These are phyloP conservation scores for Sylvia atricapilla DNA, from an alignment of 2,113 vertebrate species.

Conservation along the genomic window DNA sequence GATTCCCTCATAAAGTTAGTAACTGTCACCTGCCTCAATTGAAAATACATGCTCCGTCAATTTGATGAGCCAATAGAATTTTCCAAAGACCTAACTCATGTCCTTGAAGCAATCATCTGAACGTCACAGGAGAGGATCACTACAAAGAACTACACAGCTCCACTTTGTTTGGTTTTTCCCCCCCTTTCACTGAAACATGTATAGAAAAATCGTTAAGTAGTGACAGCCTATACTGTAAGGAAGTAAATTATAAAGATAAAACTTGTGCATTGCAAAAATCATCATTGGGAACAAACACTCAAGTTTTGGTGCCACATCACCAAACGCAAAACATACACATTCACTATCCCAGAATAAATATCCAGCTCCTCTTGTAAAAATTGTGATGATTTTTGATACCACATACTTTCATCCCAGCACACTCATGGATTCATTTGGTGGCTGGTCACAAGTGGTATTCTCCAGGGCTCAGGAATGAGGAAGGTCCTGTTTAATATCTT, in stretches of 20 bases:
- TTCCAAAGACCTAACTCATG: background rate
- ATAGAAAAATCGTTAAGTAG: background rate
- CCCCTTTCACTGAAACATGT: background rate
- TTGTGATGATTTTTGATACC: background rate
- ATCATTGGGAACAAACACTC: background rate
- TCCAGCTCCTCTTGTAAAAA: background rate
- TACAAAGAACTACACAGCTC: background rate
- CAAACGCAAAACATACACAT: background rate
- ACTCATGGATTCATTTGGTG: background rate
- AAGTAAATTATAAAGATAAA: background rate
- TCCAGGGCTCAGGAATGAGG: background rate
- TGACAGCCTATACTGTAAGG: background rate
- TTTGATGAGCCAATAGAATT: background rate
- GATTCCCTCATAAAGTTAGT: background rate
- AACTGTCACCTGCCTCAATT: background rate
- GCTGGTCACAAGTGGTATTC: too few relatives aligned
- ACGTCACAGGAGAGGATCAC: background rate
- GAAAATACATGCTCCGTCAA: background rate
- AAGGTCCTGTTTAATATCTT: background rate
- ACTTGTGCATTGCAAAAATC: background rate
- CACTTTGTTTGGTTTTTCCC: background rate
- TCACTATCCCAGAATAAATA: background rate
- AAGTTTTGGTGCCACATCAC: background rate
- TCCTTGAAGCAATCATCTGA: background rate
- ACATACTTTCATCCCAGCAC: background rate